Evolutionary conservation across 2,888 invertebrate genomes (phyloP), one percentile per base, ranked within the genome.

Genomic region (Graphium colonna): DNA sequence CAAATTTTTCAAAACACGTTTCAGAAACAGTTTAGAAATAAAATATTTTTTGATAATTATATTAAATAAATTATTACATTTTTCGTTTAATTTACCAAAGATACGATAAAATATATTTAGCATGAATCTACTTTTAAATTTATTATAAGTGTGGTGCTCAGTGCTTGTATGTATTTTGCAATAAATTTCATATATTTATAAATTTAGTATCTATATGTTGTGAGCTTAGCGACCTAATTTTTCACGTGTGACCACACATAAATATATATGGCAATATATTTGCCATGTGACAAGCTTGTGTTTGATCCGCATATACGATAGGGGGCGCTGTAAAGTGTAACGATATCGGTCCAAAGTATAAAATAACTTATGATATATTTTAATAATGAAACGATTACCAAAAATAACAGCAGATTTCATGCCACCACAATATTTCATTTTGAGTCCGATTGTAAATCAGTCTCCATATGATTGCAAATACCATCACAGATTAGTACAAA

Each of bases 251-350:
- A 9, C 16, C 31, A 43, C 40, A 40, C 40, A 39, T 38, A 38
- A 18, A 12, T n/a, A 12, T 21, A 21, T 8, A 17, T 15, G 39
- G n/a, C 46, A 38, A 36, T 12, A 7, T 2, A 36, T 36, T n/a
- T 47, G 33, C 10, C n/a, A 21, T 3, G 52, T 48, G 43, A 43
- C 39, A 53, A 53, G 52, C 52, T 43, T 28, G 52, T 53, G 52
- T 16, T 18, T 18, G 2, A n/a, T 48, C 15, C n/a, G 31, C 17
- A 15, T 10, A 21, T 1, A 40, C 7, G 33, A 21, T 18, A 42
- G 50, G 33, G 42, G 21, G 50, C 50, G 17, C 3, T 26, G 36
- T 12, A 9, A 48, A 38, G 9, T 43, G 36, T 28, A 12, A 53
- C 48, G 46, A 48, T 44, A 48, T 43, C 15, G 43, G 48, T 48